These are phyloP conservation scores for Lithobates pipiens DNA, from an alignment of 2,797 vertebrate species.

Conservation along the genomic window DNA sequence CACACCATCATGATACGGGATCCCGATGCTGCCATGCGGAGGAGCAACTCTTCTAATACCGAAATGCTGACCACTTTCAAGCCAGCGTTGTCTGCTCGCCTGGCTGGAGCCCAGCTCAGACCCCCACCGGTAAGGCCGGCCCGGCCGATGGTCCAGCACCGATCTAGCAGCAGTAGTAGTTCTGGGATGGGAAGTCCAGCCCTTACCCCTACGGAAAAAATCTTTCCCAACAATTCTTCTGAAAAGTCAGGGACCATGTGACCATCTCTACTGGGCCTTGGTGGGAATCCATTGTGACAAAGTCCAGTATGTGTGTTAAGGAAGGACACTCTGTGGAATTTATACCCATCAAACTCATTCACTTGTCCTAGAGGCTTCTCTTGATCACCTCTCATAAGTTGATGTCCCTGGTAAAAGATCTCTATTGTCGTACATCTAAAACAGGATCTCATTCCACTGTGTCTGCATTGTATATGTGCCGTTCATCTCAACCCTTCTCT, in stretches of 20 bases:
- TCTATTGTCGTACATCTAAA: constrained; percentile 10
- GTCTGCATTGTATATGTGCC: not conserved
- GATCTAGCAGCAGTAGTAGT: constrained; percentile 91
- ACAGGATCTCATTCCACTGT: not conserved
- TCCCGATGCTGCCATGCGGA: constrained; percentile 87
- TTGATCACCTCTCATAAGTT: not conserved
- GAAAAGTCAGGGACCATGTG: constrained; percentile 84
- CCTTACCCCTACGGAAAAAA: constrained; percentile 89
- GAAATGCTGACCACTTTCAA: constrained; percentile 97
- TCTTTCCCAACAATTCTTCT: constrained; percentile 83
- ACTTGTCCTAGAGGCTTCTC: not conserved
- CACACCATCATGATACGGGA: constrained; percentile 94
- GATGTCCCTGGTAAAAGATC: not conserved
- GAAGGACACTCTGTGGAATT: constrained; percentile 11
- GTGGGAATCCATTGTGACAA: not conserved
- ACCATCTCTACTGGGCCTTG: constrained; percentile 37
- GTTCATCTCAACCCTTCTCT: not conserved
- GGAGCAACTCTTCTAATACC: constrained; percentile 87
- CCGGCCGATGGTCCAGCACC: constrained; percentile 85
- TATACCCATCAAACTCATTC: constrained; percentile 20
- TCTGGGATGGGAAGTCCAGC: constrained; percentile 90
- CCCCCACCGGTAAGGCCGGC: constrained; percentile 86
- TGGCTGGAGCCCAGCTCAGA: constrained; percentile 85
- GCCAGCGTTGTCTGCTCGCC: constrained; percentile 83
- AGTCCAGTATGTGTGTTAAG: not conserved